Evolutionary conservation across 92 coral and sea anemone genomes (phyloP).

Genomic region (Scolanthus callimorphus): DNA sequence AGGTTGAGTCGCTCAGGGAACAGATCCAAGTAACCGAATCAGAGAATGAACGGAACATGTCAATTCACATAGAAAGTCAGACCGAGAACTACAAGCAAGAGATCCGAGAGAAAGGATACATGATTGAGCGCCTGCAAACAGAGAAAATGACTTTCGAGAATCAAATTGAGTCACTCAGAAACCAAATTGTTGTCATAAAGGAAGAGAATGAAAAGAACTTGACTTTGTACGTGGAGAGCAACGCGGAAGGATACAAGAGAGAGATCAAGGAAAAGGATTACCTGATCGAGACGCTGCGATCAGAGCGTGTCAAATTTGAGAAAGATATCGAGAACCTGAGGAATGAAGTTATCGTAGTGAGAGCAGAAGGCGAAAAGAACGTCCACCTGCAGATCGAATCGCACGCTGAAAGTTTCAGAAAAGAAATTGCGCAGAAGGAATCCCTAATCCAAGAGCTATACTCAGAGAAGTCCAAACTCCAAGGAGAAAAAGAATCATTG

Average conservation of each 20-base stretch:
- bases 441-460: not conserved
- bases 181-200: not conserved
- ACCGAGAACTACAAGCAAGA: not conserved
- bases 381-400: not conserved
- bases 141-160: not conserved
- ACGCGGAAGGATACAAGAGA: not conserved
- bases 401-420: not conserved
- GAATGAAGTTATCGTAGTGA: not conserved
- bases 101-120: conserved; percentile 1
- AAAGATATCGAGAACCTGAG: not conserved
- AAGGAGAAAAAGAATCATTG: not conserved
- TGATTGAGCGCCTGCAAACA: not conserved
- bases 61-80: conserved; percentile 2
- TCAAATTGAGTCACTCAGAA: not conserved
- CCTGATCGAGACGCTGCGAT: not conserved
- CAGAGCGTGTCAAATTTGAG: not conserved
- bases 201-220: not conserved
- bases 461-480: conserved; percentile 1
- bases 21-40: not conserved
- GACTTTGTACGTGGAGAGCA: not conserved
- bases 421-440: not conserved
- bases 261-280: conserved; percentile 2
- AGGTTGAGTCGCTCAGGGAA: not conserved
- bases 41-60: not conserved
- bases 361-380: not conserved